Evolutionary conservation across 2,888 invertebrate species (phyloP).

Genomic region (Pharmacophagus antenor): DNA sequence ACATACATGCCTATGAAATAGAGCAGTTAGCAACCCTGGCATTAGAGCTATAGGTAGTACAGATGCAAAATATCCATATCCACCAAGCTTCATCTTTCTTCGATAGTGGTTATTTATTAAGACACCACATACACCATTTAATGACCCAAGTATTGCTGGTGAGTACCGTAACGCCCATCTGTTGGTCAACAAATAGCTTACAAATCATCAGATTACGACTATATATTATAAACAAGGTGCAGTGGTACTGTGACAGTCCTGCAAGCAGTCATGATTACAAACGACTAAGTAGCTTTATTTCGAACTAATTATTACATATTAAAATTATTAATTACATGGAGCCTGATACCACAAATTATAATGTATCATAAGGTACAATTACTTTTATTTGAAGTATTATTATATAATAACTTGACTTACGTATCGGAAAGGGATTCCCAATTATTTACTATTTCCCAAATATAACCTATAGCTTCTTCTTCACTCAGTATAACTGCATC

Average conservation of each 20-base stretch:
- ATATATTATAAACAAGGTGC: too few species aligned
- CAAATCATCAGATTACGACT: too few species aligned
- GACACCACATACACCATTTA: constrained; percentile 77
- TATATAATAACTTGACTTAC: constrained; percentile 63
- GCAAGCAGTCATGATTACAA: too few species aligned
- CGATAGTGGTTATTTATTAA: constrained; percentile 84
- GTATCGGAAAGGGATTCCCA: constrained; percentile 83
- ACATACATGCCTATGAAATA: constrained; percentile 82
- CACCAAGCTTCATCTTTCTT: constrained; percentile 79
- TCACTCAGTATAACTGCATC: constrained; percentile 82
- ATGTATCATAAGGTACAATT: background rate
- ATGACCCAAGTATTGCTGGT: constrained; percentile 68
- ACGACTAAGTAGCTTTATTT: too few species aligned
- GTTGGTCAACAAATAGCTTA: constrained; percentile 34
- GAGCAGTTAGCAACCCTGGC: constrained; percentile 78
- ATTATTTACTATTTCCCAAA: constrained; percentile 77
- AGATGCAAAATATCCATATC: constrained; percentile 81
- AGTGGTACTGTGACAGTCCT: too few species aligned
- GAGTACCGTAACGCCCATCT: constrained; percentile 79
- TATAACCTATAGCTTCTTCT: constrained; percentile 81
- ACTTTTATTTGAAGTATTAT: background rate
- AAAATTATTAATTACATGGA: too few species aligned
- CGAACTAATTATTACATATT: too few species aligned
- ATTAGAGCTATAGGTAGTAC: constrained; percentile 82
- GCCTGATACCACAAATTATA: too few species aligned